A percentile compares a stretch with the other conserved stretches of the same genome.
Evolutionary conservation across 2,888 invertebrate species (phyloP).

Genomic region (Scelioninae gen. 2): DNA sequence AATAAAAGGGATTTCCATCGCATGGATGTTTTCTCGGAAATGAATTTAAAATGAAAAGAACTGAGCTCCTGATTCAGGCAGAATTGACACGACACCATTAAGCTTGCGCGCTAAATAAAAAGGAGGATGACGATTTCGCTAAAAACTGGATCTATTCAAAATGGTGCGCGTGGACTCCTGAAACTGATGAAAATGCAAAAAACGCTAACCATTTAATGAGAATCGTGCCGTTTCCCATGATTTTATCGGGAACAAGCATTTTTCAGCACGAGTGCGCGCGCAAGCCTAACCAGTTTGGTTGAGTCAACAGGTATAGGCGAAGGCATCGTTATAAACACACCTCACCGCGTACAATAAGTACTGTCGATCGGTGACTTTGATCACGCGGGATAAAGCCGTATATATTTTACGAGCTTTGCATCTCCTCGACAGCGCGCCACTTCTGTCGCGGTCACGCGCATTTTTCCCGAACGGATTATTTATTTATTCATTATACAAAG

Average conservation of each 20-base stretch:
- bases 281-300: slow-evolving; percentile 49
- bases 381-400: slow-evolving; percentile 55
- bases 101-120: too few species aligned
- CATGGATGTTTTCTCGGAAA: too few species aligned
- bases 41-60: too few species aligned
- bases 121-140: too few species aligned
- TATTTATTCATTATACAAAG: slow-evolving; percentile 52
- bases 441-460: slow-evolving; percentile 28
- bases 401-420: slow-evolving; percentile 53
- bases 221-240: slow-evolving; percentile 30
- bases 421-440: slow-evolving; percentile 30
- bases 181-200: slow-evolving; percentile 9
- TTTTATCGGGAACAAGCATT: slow-evolving; percentile 42
- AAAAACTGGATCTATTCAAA: too few species aligned
- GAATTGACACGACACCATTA: too few species aligned
- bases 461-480: slow-evolving; percentile 47
- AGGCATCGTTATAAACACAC: slow-evolving; percentile 55
- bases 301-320: slow-evolving; percentile 39
- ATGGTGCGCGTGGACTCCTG: too few species aligned
- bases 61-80: too few species aligned
- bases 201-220: slow-evolving; percentile 35
- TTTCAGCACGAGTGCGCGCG: slow-evolving; percentile 25
- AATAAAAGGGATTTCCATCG: too few species aligned
- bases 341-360: slow-evolving; percentile 49
- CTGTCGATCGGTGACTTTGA: slow-evolving; percentile 57